Percentiles rank a stretch among this genome's conserved stretches.
phyloP scores from a whole-genome alignment of 2,888 invertebrate species.

The Acholoe squamosa region DNA sequence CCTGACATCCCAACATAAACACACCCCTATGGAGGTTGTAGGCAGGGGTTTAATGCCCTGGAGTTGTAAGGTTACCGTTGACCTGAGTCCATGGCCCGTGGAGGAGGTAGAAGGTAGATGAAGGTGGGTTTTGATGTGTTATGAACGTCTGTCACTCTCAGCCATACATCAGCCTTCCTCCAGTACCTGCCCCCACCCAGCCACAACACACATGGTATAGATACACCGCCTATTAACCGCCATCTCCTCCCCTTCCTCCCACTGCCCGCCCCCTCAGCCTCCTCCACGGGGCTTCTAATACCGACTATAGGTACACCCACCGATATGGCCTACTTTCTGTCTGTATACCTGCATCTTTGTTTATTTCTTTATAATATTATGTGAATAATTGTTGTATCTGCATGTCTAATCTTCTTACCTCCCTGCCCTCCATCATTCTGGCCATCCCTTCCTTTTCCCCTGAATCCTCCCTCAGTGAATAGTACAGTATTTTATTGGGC shows the following conservation, averaged over 20 bases:
- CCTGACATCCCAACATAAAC: background rate
- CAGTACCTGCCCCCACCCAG: background rate
- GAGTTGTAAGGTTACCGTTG: background rate
- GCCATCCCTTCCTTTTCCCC: background rate
- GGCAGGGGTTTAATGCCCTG: background rate
- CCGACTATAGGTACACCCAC: no score
- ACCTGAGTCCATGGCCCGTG: no score
- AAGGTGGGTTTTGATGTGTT: background rate
- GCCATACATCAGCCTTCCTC: background rate
- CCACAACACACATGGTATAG: background rate
- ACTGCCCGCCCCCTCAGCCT: no score
- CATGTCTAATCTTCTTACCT: no score
- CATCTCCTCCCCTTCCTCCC: slow-evolving; percentile 3
- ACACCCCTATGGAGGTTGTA: background rate
- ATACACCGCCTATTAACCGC: background rate
- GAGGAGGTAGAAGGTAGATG: background rate
- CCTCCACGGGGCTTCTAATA: no score
- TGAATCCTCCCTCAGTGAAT: background rate
- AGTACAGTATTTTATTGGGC: background rate
- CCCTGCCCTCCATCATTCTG: background rate
- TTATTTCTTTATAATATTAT: no score
- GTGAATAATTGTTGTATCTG: no score
- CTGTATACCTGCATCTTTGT: no score
- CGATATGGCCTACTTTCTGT: no score
- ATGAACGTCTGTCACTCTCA: background rate